These are phyloP conservation scores for Eupleurogrammus muticus DNA, from an alignment of 2,797 vertebrate genomes.

Conservation along the genomic window DNA sequence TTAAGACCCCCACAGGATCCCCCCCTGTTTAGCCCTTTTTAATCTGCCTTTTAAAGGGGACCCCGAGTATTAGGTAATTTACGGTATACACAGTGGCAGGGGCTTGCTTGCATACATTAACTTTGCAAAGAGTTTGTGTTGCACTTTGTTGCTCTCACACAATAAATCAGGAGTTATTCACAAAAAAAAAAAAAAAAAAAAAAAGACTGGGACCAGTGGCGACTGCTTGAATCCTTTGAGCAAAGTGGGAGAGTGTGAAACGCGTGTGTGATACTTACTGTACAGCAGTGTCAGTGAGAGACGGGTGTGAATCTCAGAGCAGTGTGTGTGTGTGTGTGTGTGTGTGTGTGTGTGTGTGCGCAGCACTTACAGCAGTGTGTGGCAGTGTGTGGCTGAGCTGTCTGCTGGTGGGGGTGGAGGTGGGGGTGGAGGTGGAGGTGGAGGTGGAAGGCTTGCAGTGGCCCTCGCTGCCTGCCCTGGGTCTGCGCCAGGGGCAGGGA, in stretches of 20 bases:
- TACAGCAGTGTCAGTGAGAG: slow-evolving; percentile 4
- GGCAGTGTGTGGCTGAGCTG: slow-evolving; percentile 87
- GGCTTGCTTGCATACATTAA: too few species aligned
- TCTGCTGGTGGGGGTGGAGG: slow-evolving; percentile 81
- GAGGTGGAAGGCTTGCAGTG: slow-evolving; percentile 86
- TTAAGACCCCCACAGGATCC: too few species aligned
- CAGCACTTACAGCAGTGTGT: slow-evolving; percentile 92
- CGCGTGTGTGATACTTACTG: slow-evolving; percentile 10
- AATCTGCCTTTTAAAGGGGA: too few species aligned
- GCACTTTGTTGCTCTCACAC: not conserved
- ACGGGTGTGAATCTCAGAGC: slow-evolving; percentile 20
- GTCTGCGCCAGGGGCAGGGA: slow-evolving; percentile 82
- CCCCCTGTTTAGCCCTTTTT: too few species aligned
- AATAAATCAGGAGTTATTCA: slow-evolving; percentile 1
- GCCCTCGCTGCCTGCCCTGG: slow-evolving; percentile 87
- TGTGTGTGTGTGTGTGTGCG: slow-evolving; percentile 61
- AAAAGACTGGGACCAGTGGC: too few species aligned
- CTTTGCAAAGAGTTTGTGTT: too few species aligned
- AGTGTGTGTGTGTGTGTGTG: slow-evolving; percentile 50
- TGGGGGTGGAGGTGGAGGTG: slow-evolving; percentile 85
- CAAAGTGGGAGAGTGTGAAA: slow-evolving; percentile 19
- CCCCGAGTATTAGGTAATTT: too few species aligned
- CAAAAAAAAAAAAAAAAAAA: too few species aligned
- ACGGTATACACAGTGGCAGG: too few species aligned
- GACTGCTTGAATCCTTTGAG: slow-evolving; percentile 17